Conservation (phyloP, 1,140 invertebrate species). For the Pissodes strobi region DNA sequence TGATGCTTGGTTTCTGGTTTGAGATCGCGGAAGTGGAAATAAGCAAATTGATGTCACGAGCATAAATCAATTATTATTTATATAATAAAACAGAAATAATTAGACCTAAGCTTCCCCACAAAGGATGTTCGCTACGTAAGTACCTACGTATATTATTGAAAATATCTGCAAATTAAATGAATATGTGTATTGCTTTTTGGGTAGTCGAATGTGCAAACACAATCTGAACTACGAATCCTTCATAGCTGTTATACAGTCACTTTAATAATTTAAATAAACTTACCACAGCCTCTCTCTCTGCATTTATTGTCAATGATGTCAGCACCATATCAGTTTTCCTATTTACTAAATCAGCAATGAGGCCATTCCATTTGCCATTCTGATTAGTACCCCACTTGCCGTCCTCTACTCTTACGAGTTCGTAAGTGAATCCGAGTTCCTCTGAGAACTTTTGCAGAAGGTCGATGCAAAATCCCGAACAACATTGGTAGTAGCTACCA, state of each 20-base stretch:
- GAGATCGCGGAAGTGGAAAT: too few species aligned
- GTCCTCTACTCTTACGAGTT: slow-evolving; percentile 92
- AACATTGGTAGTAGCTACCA: slow-evolving; percentile 88
- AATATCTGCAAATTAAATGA: too few species aligned
- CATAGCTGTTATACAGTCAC: background rate
- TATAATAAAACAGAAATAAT: too few species aligned
- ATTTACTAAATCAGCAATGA: slow-evolving; percentile 91
- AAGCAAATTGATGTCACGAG: too few species aligned
- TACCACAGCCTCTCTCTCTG: slow-evolving; percentile 86
- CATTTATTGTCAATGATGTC: slow-evolving; percentile 96
- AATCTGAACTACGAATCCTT: background rate
- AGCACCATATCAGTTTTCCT: slow-evolving; percentile 95
- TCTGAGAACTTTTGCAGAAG: slow-evolving; percentile 87
- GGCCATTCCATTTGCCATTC: slow-evolving; percentile 95
- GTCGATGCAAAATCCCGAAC: slow-evolving; percentile 97
- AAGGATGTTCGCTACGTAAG: too few species aligned
- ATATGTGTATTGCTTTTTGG: too few species aligned
- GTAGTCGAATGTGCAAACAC: too few species aligned
- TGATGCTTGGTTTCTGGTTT: too few species aligned
- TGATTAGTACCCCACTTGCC: slow-evolving; percentile 91
- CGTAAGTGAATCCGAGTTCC: slow-evolving; percentile 94
- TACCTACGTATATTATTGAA: too few species aligned
- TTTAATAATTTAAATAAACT: slow-evolving; percentile 34
- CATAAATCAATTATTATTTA: too few species aligned
- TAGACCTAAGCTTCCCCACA: too few species aligned